Conservation (phyloP, 2,113 vertebrate species). For the Cairina moschata region DNA sequence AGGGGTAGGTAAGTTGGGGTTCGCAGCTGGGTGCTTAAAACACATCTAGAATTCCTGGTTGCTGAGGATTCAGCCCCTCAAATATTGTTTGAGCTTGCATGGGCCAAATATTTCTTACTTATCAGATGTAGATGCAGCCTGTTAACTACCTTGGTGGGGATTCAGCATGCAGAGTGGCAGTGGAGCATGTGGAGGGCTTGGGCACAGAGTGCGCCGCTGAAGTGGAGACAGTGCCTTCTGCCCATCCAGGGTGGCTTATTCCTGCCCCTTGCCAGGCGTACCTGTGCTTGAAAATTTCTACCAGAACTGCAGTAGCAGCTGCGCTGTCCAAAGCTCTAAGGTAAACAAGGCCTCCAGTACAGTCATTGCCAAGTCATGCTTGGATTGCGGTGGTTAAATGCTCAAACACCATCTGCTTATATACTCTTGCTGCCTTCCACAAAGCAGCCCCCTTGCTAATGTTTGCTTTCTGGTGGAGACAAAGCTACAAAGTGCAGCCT, state of each 20-base stretch:
- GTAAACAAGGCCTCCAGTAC: conserved; percentile 50
- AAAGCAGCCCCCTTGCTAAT: conserved; percentile 34
- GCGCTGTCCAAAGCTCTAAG: conserved; percentile 59
- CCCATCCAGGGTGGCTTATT: background rate
- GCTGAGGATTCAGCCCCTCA: background rate
- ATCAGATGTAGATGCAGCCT: background rate
- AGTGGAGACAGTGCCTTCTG: background rate
- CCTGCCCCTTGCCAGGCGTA: background rate
- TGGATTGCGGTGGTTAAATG: conserved; percentile 53
- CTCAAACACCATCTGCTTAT: conserved; percentile 69
- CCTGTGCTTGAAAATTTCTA: conserved; percentile 27
- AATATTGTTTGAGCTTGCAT: background rate
- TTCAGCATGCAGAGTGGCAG: background rate
- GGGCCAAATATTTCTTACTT: background rate
- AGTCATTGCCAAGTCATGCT: conserved; percentile 63
- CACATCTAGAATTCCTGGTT: background rate
- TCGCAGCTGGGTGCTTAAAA: background rate
- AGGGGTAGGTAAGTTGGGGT: background rate
- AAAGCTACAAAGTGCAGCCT: background rate
- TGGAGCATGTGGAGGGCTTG: background rate
- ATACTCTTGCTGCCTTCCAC: conserved; percentile 49
- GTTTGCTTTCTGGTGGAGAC: conserved; percentile 25
- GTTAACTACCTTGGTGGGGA: background rate
- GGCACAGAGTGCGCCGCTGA: background rate
- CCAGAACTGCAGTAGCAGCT: conserved; percentile 33